These are phyloP conservation scores for Caenorhabditis uteleia DNA, from an alignment of 2,888 invertebrate genomes.

Conservation along the genomic window DNA sequence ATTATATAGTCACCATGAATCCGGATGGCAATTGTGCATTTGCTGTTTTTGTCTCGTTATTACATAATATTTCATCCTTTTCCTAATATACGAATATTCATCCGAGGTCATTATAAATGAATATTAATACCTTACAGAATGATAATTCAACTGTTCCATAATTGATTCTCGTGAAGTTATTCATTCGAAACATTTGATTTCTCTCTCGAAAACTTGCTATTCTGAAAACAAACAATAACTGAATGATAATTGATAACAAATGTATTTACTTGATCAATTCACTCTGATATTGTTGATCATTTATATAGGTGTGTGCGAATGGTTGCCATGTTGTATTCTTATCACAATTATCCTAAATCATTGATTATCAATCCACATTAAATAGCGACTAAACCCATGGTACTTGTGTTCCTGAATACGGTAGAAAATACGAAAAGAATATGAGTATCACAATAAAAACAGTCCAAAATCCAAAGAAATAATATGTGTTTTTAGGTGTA, in stretches of 20 bases:
- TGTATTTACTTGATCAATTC: slow-evolving; percentile 21
- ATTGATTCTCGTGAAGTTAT: slow-evolving; percentile 28
- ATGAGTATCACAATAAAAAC: slow-evolving; percentile 13
- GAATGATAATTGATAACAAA: not conserved
- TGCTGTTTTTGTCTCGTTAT: slow-evolving; percentile 9
- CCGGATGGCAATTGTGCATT: slow-evolving; percentile 7
- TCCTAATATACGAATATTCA: slow-evolving; percentile 4
- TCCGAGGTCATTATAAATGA: not conserved
- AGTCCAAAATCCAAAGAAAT: slow-evolving; percentile 29
- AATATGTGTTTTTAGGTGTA: slow-evolving; percentile 17
- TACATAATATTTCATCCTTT: slow-evolving; percentile 10
- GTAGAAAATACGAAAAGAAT: slow-evolving; percentile 3
- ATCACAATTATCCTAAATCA: slow-evolving; percentile 34
- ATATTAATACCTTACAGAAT: slow-evolving; percentile 19
- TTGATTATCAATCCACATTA: not conserved
- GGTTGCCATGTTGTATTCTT: slow-evolving; percentile 31
- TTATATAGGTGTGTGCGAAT: slow-evolving; percentile 13
- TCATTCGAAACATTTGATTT: slow-evolving; percentile 16
- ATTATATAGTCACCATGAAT: slow-evolving; percentile 3
- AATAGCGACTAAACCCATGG: slow-evolving; percentile 17
- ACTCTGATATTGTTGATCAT: slow-evolving; percentile 24
- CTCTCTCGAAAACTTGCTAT: slow-evolving; percentile 23
- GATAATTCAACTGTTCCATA: slow-evolving; percentile 20
- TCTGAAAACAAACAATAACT: slow-evolving; percentile 2
- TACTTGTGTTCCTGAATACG: slow-evolving; percentile 15